phyloP scores from a whole-genome alignment of 1,140 invertebrate species.

The Parapsyche elsis region DNA sequence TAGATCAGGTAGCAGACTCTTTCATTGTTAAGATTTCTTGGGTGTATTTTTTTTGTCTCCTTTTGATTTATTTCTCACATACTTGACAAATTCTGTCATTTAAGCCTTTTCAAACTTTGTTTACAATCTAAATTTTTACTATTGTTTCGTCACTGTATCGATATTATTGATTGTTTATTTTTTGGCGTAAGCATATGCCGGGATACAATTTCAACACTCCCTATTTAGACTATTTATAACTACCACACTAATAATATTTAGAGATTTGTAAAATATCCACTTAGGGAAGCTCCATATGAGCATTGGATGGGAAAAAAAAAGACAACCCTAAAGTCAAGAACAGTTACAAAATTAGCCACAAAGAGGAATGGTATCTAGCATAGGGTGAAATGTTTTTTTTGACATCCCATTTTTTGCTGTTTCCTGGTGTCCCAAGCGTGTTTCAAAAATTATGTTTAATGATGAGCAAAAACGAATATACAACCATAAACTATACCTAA shows the following conservation, averaged over 20 bases:
- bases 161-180: background rate
- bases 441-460: background rate
- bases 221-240: slow-evolving; percentile 21
- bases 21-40: background rate
- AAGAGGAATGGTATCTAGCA: background rate
- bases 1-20: slow-evolving; percentile 20
- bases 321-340: slow-evolving; percentile 9
- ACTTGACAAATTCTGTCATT: slow-evolving; percentile 12
- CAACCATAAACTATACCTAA: background rate
- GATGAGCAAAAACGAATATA: slow-evolving; percentile 4
- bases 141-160: too few species aligned
- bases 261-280: slow-evolving; percentile 27
- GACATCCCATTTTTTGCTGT: background rate
- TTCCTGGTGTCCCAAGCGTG: background rate
- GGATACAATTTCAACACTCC: slow-evolving; percentile 8
- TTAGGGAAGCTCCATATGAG: background rate
- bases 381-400: background rate
- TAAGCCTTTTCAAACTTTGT: background rate
- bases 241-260: slow-evolving; percentile 15
- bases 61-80: slow-evolving; percentile 5
- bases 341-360: slow-evolving; percentile 21
- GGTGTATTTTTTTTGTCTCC: background rate
- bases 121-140: background rate
- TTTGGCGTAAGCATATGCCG: background rate
- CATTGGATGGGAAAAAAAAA: background rate